Base-by-base conservation (phyloP, 2,888 invertebrate genomes). In the Metacarcinus magister region DNA sequence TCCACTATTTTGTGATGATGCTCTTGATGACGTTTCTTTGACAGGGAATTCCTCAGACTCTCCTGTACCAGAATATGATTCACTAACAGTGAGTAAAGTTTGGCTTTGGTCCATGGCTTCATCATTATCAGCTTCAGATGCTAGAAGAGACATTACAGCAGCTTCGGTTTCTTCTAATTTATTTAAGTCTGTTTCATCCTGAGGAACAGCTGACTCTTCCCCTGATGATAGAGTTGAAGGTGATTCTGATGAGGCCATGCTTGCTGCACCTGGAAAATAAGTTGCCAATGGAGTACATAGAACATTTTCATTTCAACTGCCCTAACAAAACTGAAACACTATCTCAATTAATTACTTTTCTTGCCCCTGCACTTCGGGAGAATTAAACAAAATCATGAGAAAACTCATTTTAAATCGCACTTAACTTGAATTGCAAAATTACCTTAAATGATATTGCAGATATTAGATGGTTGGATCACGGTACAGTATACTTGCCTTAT, bases 81-180 rank as follows among this genome's bases (percentile, higher is more conserved):
- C 87, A 87, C n/a, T 39, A n/a, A 87, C 87, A 39, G 87, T 39
- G 3, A 87, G 39, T 16, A 87, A 39, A 2, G 87, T 3, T 19
- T 87, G 87, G 19, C 87, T n/a, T 87, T 87, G n/a, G 13, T 87
- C 87, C 13, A 39, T 16, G 39, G 39, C 16, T 16, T 32, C 32
- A 87, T 32, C 39, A 39, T 87, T 19, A 87, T 87, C 87, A 87
- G 87, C 87, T 39, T 87, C 87, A 39, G 87, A 87, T 39, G 87
- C 87, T 39, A 87, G 39, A 32, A 87, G 87, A 39, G 87, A 87
- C 87, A 87, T 87, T 13, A 87, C 87, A 87, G 87, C 87, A 39
- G 87, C 87, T 87, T 87, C 87, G 16, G 87, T 87, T 87, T 87
- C 87, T 87, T 87, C 39, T 39, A 87, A 32, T 87, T 87, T 87